Conservation (phyloP, 2,888 invertebrate species). For the Tigriopus californicus region DNA sequence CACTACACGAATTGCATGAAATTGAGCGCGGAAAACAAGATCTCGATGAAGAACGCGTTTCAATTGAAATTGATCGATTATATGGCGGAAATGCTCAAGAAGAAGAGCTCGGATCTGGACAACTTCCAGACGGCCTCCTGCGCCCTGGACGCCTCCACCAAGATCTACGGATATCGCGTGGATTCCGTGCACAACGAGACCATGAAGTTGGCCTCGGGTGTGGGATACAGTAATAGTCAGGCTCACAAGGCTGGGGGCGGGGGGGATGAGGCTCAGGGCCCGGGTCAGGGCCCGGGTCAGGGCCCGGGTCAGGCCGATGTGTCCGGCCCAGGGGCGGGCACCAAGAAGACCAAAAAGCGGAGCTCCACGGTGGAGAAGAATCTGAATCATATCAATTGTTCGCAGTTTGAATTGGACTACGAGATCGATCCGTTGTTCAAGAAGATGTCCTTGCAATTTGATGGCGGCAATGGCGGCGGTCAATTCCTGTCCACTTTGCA, state of each 20-base stretch:
- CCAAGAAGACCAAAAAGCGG: constrained; percentile 20
- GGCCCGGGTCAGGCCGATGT: constrained; percentile 17
- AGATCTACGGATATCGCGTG: constrained; percentile 69
- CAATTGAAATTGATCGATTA: constrained; percentile 67
- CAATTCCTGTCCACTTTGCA: constrained; percentile 20
- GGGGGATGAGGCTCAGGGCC: constrained; percentile 21
- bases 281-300: constrained; percentile 19
- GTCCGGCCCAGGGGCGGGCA: background rate
- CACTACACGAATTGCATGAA: constrained; percentile 55
- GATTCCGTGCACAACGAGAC: constrained; percentile 65
- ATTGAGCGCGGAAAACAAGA: constrained; percentile 52
- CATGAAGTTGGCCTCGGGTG: constrained; percentile 51
- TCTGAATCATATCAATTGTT: constrained; percentile 27
- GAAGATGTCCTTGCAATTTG: constrained; percentile 28
- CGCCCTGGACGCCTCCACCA: constrained; percentile 67
- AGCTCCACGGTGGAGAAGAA: constrained; percentile 28
- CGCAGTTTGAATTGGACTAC: constrained; percentile 28
- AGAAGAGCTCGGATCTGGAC: constrained; percentile 44
- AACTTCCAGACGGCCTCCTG: constrained; percentile 52
- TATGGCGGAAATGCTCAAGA: constrained; percentile 47
- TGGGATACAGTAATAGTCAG: constrained; percentile 28
- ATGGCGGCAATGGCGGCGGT: constrained; percentile 29
- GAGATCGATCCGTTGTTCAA: constrained; percentile 31
- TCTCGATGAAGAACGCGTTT: constrained; percentile 75
- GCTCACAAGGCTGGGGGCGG: too few relatives aligned